Evolutionary conservation across 2,113 vertebrate species (phyloP).

Genomic region (Gila orcuttii): DNA sequence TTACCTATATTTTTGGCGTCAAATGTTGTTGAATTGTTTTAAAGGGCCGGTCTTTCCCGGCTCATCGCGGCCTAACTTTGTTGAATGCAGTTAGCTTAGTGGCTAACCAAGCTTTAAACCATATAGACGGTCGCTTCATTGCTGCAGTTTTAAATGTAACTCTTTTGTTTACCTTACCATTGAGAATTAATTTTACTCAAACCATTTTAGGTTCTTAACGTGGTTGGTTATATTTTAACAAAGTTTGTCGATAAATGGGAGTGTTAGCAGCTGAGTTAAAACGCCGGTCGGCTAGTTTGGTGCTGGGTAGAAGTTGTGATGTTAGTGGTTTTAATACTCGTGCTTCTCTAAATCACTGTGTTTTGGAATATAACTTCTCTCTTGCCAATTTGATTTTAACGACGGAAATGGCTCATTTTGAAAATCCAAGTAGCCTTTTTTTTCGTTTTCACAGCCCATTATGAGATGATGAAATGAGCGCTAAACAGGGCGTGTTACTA

Average conservation of each 20-base stretch:
- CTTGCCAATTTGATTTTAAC: background rate
- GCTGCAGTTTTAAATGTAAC: background rate
- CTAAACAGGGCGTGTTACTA: slow-evolving; percentile 25
- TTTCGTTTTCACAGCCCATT: background rate
- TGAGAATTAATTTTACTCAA: background rate
- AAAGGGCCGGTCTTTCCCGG: background rate
- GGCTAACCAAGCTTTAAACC: background rate
- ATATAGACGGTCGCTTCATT: background rate
- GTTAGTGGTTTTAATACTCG: background rate
- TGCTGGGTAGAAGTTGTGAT: background rate
- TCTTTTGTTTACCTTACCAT: too few species aligned
- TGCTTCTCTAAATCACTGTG: background rate
- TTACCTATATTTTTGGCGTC: background rate
- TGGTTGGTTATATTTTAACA: background rate
- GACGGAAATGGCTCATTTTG: background rate
- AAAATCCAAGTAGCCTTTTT: background rate
- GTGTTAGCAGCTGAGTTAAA: slow-evolving; percentile 6
- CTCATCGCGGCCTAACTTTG: slow-evolving; percentile 29
- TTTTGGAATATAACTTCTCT: background rate
- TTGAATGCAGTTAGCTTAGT: background rate
- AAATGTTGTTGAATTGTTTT: background rate
- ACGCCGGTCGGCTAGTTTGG: slow-evolving; percentile 35
- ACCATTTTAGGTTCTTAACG: accelerated
- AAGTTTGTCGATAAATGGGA: background rate
- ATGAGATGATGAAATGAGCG: background rate